Evolutionary conservation across 2,797 vertebrate genomes (phyloP), one percentile per base, ranked within the genome.

Genomic region (Simalia tracyae): DNA sequence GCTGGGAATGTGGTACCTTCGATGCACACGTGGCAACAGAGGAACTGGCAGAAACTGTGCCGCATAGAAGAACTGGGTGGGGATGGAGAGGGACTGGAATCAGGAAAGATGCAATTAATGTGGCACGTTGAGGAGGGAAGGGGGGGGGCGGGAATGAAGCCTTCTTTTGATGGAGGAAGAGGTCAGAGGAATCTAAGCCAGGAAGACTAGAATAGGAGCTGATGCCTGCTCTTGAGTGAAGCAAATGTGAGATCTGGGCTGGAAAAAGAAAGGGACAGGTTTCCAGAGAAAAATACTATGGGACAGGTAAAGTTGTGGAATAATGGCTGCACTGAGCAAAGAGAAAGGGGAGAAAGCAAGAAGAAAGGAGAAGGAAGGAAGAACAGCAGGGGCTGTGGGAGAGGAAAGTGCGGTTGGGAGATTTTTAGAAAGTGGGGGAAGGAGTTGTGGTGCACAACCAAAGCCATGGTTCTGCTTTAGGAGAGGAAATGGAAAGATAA

Each of bases 1-100:
- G 88, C 85, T 91, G 92, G 63, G 86, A 90, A 90, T 87, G 59
- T 90, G 93, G 93, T 92, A 92, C 91, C 90, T 92, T 68, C 54
- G 86, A 86, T 93, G 90, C 66, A 81, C 63, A 72, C 68, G 61
- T 89, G 89, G 92, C 68, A 90, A 50, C 61, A 1, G 42, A 90
- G 68, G 60, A 90, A 88, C 68, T 90, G 92, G 92, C 86, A 90
- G 92, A 92, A 90, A 81, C 46, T 88, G 46, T 85, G 81, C 86
- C 56, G 91, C 81, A 85, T 66, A 59, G 72, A 85, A 31, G 64
- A 84, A 22, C 11, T 14, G 56, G 72, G 91, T 31, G 76, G 85
- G 76, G 76, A 81, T 28, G 10, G 57, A 50, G 42, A 57, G n/a
- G 54, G 89, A 17, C 3, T 89, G 89, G 68, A 46, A 59, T 84